phyloP scores from a whole-genome alignment of 2,797 vertebrate species.

The Acrossocheilus fasciatus region DNA sequence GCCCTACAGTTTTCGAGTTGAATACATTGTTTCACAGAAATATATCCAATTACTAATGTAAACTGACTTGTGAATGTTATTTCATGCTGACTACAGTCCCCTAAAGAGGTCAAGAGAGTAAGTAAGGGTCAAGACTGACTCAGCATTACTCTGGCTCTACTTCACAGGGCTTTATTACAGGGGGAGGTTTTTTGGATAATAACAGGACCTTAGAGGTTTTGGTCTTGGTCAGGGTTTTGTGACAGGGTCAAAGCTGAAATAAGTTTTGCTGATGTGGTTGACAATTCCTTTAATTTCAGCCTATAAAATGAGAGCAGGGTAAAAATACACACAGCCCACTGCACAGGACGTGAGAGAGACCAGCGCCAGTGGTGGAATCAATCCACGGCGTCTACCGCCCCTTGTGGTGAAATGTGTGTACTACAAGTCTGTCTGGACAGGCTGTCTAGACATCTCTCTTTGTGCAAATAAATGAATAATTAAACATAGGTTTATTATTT shows the following conservation, averaged over 20 bases:
- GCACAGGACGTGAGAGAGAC: neutral
- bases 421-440: slow-evolving; percentile 21
- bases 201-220: slow-evolving; percentile 37
- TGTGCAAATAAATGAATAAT: neutral
- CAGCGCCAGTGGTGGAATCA: neutral
- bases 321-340: neutral
- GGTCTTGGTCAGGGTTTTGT: slow-evolving; percentile 14
- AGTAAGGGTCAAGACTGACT: slow-evolving; percentile 15
- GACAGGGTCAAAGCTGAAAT: slow-evolving; percentile 15
- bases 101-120: neutral
- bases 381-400: slow-evolving; percentile 42
- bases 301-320: neutral
- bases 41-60: neutral
- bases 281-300: slow-evolving; percentile 35
- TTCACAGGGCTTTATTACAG: slow-evolving; percentile 31
- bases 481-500: neutral
- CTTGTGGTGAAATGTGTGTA: slow-evolving; percentile 44
- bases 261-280: slow-evolving; percentile 19
- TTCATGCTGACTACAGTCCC: slow-evolving; percentile 8
- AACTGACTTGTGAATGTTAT: slow-evolving; percentile 24
- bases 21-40: neutral
- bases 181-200: slow-evolving; percentile 42
- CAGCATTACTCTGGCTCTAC: slow-evolving; percentile 29
- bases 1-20: neutral
- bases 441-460: neutral